These are phyloP conservation scores for Protomyctophum bolini DNA, from an alignment of 2,113 vertebrate species.

Conservation along the genomic window DNA sequence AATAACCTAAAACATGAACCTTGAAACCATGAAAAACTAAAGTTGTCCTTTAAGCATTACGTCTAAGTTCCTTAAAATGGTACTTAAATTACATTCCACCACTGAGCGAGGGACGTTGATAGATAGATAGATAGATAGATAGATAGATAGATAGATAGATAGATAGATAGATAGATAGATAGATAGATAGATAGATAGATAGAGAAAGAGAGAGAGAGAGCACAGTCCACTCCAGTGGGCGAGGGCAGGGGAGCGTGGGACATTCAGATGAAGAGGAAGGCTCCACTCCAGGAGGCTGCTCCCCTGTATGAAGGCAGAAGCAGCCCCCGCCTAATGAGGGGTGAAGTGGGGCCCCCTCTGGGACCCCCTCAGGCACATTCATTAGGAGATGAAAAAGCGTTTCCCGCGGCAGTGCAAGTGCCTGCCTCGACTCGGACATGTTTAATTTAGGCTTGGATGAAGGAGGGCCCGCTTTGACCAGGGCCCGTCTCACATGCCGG, in stretches of 20 bases:
- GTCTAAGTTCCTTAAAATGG: too few relatives aligned
- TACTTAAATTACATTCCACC: too few relatives aligned
- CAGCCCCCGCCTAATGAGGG: conserved; percentile 79
- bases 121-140: background rate
- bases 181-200: background rate
- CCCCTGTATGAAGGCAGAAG: conserved; percentile 73
- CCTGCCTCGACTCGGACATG: conserved; percentile 69
- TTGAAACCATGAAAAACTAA: too few relatives aligned
- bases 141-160: too few relatives aligned
- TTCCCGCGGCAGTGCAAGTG: conserved; percentile 74
- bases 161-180: background rate
- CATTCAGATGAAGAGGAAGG: conserved; percentile 60
- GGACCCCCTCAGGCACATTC: conserved; percentile 81
- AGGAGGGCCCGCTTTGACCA: conserved; percentile 60
- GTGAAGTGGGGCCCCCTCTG: conserved; percentile 77
- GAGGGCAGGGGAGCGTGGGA: conserved; percentile 62
- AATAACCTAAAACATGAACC: too few relatives aligned
- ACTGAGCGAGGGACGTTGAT: too few relatives aligned
- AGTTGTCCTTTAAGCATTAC: too few relatives aligned
- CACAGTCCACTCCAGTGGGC: conserved; percentile 50
- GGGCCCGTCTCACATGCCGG: conserved; percentile 37
- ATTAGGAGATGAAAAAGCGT: conserved; percentile 83
- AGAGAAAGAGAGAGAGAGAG: conserved; percentile 9
- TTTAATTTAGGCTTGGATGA: conserved; percentile 76
- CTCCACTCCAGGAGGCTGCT: conserved; percentile 70